Percentiles rank a stretch among this genome's conserved stretches.
phyloP scores from a whole-genome alignment of 2,113 vertebrate species.

The Pelodiscus sinensis region DNA sequence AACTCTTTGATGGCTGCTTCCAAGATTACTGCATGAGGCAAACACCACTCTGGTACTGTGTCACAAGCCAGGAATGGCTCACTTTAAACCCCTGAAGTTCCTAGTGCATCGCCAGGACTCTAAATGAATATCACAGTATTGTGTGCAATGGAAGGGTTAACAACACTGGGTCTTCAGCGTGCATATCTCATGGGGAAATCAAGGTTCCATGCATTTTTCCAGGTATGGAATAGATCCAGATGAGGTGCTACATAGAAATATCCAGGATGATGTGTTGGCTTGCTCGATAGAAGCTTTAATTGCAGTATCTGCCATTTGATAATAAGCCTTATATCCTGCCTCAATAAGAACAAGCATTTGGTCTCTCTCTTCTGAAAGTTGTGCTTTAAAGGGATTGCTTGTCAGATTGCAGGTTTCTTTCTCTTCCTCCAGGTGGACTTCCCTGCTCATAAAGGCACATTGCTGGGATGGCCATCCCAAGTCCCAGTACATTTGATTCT shows the following conservation, averaged over 20 bases:
- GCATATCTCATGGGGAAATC: not conserved
- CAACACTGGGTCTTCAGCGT: not conserved
- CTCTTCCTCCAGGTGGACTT: conserved; percentile 17
- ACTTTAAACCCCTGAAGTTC: not conserved
- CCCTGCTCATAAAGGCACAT: not conserved
- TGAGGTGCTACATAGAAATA: not conserved
- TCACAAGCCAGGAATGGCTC: not conserved
- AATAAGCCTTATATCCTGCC: not conserved
- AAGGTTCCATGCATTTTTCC: not conserved
- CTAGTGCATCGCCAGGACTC: not conserved
- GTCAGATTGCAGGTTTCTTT: not conserved
- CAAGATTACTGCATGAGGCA: rapidly evolving
- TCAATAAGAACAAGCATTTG: not conserved
- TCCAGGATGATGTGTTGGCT: not conserved
- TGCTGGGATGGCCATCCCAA: not conserved
- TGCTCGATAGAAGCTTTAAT: not conserved
- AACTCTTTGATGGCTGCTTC: not conserved
- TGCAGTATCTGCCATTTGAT: not conserved
- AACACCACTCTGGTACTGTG: not conserved
- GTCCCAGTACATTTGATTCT: not conserved
- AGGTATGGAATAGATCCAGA: not conserved
- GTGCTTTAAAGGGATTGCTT: not conserved
- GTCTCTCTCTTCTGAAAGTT: not conserved
- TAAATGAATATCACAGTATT: rapidly evolving
- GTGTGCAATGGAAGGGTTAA: not conserved